Conservation (phyloP, 2,113 vertebrate species). For the Salvator merianae region DNA sequence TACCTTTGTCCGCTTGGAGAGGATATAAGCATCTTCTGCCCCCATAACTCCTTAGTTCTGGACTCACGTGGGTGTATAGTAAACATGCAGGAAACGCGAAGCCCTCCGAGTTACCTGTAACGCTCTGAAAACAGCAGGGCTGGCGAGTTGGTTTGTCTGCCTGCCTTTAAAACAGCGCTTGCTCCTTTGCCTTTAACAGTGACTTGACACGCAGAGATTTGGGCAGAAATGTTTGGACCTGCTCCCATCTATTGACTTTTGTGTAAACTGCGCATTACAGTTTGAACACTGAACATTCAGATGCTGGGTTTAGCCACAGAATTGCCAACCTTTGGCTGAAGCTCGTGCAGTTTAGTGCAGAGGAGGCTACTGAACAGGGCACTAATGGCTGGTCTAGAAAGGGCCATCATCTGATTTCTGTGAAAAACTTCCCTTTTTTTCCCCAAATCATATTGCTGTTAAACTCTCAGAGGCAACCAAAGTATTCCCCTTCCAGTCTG, state of each 20-base stretch:
- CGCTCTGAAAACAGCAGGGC: background rate
- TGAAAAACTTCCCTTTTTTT: background rate
- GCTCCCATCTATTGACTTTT: too few relatives aligned
- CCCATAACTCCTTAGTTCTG: background rate
- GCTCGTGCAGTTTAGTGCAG: too few relatives aligned
- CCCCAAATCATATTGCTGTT: background rate
- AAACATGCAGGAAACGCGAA: background rate
- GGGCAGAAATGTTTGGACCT: background rate
- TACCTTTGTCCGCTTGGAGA: background rate
- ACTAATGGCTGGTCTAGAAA: too few relatives aligned
- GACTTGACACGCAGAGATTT: background rate
- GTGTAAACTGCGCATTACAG: too few relatives aligned
- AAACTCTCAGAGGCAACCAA: too few relatives aligned
- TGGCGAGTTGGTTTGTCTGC: background rate
- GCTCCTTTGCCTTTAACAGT: background rate
- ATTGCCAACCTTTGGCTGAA: too few relatives aligned
- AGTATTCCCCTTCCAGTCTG: too few relatives aligned
- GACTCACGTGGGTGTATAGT: background rate
- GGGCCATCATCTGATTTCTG: background rate
- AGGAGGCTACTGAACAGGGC: too few relatives aligned
- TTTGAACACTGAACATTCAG: too few relatives aligned
- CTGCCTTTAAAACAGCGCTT: background rate
- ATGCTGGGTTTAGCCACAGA: too few relatives aligned
- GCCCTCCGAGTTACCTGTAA: background rate
- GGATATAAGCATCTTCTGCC: background rate